Conservation (phyloP, 2,888 invertebrate species). For the Pediacus dermestoides region DNA sequence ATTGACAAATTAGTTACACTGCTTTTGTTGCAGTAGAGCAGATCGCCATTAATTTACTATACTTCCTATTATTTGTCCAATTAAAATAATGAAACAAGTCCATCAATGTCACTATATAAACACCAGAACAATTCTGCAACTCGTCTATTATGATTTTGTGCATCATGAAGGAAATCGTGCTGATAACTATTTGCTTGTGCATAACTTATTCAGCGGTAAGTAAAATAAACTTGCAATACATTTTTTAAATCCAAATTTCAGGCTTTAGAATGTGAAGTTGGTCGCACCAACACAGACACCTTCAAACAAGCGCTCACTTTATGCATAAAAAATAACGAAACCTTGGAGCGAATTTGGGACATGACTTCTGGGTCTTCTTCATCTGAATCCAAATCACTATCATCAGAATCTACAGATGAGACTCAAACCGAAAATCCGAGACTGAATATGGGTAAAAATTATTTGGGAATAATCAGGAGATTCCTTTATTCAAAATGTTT, state of each 20-base stretch:
- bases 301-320: conserved; percentile 26
- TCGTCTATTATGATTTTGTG: conserved; percentile 1
- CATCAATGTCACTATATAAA: conserved; percentile 3
- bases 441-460: no score
- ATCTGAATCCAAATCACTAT: conserved; percentile 11
- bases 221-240: no score
- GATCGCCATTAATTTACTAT: conserved; percentile 31
- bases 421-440: no score
- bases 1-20: conserved; percentile 32
- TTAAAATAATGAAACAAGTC: conserved; percentile 9
- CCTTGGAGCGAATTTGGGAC: conserved; percentile 41
- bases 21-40: conserved; percentile 19
- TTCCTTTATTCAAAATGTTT: no score
- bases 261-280: conserved; percentile 43
- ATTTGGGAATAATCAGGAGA: no score
- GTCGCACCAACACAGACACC: conserved; percentile 22
- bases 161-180: not conserved
- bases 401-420: conserved; percentile 11
- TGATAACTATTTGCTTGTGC: not conserved
- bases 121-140: not conserved
- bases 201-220: not conserved
- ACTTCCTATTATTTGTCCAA: conserved; percentile 35
- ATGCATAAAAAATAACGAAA: conserved; percentile 34
- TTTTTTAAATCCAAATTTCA: conserved; percentile 24
- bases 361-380: conserved; percentile 15